Evolutionary conservation across 92 coral and sea anemone species (phyloP).

Genomic region (Porites evermanni): DNA sequence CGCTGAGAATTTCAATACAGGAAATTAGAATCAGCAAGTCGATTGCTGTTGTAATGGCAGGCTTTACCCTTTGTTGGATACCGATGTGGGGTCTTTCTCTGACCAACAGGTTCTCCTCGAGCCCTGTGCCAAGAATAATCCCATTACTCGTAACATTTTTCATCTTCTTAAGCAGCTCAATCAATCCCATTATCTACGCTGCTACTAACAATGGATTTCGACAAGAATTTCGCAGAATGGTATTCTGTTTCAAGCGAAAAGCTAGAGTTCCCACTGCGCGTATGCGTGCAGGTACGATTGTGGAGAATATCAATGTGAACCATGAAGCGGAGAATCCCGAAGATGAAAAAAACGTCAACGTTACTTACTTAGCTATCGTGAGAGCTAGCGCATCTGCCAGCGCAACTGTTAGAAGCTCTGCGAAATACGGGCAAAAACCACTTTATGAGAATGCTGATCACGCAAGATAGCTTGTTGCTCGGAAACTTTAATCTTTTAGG

Average conservation of each 20-base stretch:
- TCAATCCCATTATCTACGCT: slow-evolving; percentile 40
- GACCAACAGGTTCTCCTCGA: slow-evolving; percentile 21
- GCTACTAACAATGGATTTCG: slow-evolving; percentile 32
- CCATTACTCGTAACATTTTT: slow-evolving; percentile 35
- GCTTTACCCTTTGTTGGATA: slow-evolving; percentile 32
- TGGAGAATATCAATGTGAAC: background rate
- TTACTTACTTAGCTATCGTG: slow-evolving; percentile 13
- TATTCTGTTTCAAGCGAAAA: slow-evolving; percentile 3
- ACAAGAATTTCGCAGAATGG: slow-evolving; percentile 35
- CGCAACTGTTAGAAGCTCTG: background rate
- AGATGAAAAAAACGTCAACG: background rate
- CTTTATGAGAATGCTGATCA: background rate
- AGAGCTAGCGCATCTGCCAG: background rate
- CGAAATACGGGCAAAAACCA: too few relatives aligned
- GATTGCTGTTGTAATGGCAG: slow-evolving; percentile 18
- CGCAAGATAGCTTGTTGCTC: too few relatives aligned
- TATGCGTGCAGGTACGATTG: background rate
- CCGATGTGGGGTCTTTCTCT: slow-evolving; percentile 46
- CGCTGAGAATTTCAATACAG: slow-evolving; percentile 10
- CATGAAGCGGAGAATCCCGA: background rate
- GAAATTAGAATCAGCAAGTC: slow-evolving; percentile 34
- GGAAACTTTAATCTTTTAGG: too few relatives aligned
- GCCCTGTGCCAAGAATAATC: background rate
- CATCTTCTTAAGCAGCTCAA: slow-evolving; percentile 33
- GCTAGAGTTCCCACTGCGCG: background rate